phyloP scores from a whole-genome alignment of 1,140 invertebrate species.

The Araneus ventricosus region DNA sequence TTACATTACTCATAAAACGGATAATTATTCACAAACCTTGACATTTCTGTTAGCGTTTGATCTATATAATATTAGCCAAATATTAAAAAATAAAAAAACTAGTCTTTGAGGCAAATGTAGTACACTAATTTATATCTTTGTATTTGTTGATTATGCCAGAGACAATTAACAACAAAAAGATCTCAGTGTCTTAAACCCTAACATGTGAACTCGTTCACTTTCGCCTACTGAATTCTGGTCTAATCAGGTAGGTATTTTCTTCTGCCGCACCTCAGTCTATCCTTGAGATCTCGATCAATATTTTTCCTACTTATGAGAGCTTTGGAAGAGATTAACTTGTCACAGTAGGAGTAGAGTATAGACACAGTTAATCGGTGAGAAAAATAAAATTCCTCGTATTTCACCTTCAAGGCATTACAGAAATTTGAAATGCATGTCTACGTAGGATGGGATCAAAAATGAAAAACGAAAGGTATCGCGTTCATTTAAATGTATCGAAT shows the following conservation, averaged over 20 bases:
- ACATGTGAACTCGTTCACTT: neutral
- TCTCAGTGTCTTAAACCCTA: no score
- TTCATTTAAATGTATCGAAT: neutral
- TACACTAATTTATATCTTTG: no score
- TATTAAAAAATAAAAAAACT: no score
- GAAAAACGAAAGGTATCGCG: neutral
- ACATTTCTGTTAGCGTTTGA: no score
- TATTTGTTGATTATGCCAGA: no score
- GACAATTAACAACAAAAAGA: no score
- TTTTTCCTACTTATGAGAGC: neutral
- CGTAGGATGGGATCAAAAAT: neutral
- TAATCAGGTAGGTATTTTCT: neutral
- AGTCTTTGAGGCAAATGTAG: no score
- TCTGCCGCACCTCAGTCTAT: neutral
- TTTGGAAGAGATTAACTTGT: slow-evolving; percentile 12
- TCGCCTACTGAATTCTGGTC: neutral
- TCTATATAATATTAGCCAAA: no score
- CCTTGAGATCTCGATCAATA: slow-evolving; percentile 24
- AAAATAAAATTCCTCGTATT: neutral
- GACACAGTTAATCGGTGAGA: neutral
- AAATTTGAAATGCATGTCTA: neutral
- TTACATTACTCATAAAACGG: no score
- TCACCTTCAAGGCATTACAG: neutral
- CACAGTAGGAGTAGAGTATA: slow-evolving; percentile 23
- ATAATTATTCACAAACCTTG: no score